Base-by-base conservation (phyloP, 2,888 invertebrate genomes). In the Agrochola litura region DNA sequence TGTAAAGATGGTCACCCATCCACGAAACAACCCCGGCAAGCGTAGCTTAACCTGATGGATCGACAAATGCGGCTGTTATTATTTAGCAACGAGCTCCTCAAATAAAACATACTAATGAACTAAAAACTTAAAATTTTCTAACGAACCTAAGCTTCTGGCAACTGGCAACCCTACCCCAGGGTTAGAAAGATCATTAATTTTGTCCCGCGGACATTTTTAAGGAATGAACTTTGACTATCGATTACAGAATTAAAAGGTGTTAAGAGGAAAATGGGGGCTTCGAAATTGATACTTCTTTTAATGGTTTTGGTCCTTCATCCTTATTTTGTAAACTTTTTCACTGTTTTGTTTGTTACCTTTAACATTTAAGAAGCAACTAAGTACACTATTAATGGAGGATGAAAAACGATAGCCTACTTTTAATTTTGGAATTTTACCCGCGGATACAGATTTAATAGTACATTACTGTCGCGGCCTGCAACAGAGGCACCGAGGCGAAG, bases 171-270 rank as follows among this genome's bases (percentile, higher is more conserved):
- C 80, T 81, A 74, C 49, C 46, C 41, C 22, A 6, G 68, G 58
- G 61, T 65, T 70, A 82, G 54, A 72, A 58, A 72, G 74, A 60
- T 54, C 84, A 84, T 84, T 82, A 85, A 85, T 84, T 82, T 78
- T 82, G 56, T 70, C 65, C 73, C 43, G 58, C 60, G 68, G 76
- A 85, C 67, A 73, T 87, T 87, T 82, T 83, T 79, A 77, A 85
- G 67, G 73, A 64, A 76, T 79, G 41, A 79, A 87, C 84, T 87
- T 82, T 71, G 75, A 75, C 76, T 85, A 85, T 84, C 77, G 82
- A 87, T 87, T 86, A 74, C 84, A 66, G 54, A 73, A 82, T 87
- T 82, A 84, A 79, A 79, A 85, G 79, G 79, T 75, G 74, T 68
- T 67, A 71, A 78, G 67, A 77, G 61, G 19, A 46, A 82, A 82